These are phyloP conservation scores for Meta bourneti DNA, from an alignment of 2,888 invertebrate genomes.

Conservation along the genomic window DNA sequence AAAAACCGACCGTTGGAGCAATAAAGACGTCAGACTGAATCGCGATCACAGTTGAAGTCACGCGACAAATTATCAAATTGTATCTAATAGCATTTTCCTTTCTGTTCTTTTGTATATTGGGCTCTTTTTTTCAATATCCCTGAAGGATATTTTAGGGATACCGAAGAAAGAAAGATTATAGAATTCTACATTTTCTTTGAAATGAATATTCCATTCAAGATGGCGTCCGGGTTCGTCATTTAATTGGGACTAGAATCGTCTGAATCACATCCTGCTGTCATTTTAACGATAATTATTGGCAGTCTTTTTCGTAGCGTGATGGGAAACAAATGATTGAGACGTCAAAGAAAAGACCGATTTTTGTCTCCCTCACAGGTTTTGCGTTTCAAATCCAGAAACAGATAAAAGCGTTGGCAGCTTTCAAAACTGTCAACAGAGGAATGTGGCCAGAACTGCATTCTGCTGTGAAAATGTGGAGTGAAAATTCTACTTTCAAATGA, in stretches of 20 bases:
- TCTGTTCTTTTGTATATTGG: constrained; percentile 21
- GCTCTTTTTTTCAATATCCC: constrained; percentile 9
- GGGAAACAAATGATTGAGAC: neutral
- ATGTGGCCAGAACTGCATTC: no score
- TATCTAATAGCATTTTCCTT: neutral
- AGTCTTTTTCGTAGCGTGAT: neutral
- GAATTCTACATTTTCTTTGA: constrained; percentile 7
- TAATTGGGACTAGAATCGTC: constrained; percentile 51
- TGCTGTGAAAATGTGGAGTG: no score
- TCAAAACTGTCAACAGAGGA: no score
- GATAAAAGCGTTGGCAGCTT: no score
- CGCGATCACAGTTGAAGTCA: constrained; percentile 42
- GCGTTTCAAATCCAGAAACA: neutral
- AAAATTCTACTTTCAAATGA: no score
- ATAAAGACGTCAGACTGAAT: constrained; percentile 57
- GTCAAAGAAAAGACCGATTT: neutral
- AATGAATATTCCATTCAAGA: constrained; percentile 18
- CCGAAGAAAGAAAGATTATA: constrained; percentile 2
- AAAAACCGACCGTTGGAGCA: neutral
- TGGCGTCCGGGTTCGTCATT: constrained; percentile 28
- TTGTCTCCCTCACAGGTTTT: neutral
- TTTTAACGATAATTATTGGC: constrained; percentile 9
- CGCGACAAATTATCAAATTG: constrained; percentile 52
- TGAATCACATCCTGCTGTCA: constrained; percentile 36
- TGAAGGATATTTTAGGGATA: neutral